These are phyloP conservation scores for Sebastiscus albofasciatus DNA, from an alignment of 2,797 vertebrate genomes.

Conservation along the genomic window DNA sequence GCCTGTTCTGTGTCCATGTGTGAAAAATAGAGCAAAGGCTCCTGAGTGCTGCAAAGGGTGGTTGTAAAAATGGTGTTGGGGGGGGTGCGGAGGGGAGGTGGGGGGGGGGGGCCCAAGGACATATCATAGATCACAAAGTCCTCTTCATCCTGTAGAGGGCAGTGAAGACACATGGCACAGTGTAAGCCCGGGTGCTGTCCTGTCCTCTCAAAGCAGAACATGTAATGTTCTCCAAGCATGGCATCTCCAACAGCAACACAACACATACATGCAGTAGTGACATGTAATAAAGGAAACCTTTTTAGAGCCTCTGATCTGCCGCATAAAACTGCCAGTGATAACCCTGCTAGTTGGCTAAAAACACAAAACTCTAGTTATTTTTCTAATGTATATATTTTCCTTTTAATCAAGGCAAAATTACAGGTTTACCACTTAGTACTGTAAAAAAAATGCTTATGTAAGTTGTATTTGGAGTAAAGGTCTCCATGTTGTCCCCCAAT, in stretches of 20 bases:
- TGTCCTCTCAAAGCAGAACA: constrained; percentile 38
- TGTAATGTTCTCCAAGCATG: constrained; percentile 39
- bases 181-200: constrained; percentile 32
- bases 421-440: background rate
- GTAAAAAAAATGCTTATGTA: background rate
- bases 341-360: background rate
- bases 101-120: constrained; percentile 14
- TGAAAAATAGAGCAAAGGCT: constrained; percentile 14
- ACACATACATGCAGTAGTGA: constrained; percentile 39
- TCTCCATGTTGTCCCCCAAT: background rate
- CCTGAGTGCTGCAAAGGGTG: background rate
- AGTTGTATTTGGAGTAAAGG: background rate
- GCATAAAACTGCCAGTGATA: constrained; percentile 16
- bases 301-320: constrained; percentile 46
- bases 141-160: constrained; percentile 84
- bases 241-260: constrained; percentile 42
- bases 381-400: background rate
- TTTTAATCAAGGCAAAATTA: background rate
- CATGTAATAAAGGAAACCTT: constrained; percentile 51
- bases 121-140: constrained; percentile 36
- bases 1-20: background rate
- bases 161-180: constrained; percentile 83
- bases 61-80: constrained; percentile 1
- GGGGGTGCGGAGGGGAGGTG: background rate
- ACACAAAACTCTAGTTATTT: background rate